Conservation (phyloP, 2,113 vertebrate species). For the Eretmochelys imbricata region DNA sequence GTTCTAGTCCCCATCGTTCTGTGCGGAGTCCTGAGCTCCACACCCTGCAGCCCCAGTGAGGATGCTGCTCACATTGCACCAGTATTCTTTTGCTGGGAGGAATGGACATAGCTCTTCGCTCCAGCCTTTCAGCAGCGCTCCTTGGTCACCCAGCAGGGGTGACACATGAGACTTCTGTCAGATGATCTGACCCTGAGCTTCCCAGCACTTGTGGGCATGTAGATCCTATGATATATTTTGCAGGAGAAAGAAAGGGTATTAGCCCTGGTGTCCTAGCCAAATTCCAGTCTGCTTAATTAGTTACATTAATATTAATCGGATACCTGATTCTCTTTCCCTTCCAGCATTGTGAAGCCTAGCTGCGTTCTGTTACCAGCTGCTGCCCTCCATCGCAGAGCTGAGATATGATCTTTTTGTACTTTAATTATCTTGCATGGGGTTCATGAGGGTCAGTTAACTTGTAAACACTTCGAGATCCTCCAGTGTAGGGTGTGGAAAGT, state of each 20-base stretch:
- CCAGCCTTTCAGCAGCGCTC: not conserved
- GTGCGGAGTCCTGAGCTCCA: not conserved
- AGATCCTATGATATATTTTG: not conserved
- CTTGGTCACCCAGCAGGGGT: not conserved
- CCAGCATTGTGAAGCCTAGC: fast-evolving
- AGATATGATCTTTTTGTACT: too few relatives aligned
- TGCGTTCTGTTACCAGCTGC: not conserved
- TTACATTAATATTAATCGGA: fast-evolving
- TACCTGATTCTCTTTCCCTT: fast-evolving
- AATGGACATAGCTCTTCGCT: too few relatives aligned
- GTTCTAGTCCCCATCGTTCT: not conserved
- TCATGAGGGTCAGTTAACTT: not conserved
- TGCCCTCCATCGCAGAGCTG: not conserved
- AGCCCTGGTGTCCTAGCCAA: too few relatives aligned
- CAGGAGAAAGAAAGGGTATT: not conserved
- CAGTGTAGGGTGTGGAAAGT: fast-evolving
- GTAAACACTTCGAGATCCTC: not conserved
- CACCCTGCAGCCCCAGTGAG: not conserved
- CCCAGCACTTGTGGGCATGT: not conserved
- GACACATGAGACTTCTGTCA: not conserved
- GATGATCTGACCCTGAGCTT: not conserved
- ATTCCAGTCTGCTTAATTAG: not conserved
- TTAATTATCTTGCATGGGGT: too few relatives aligned
- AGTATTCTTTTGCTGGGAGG: too few relatives aligned
- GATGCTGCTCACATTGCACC: not conserved